Base-by-base conservation (phyloP, 1,140 invertebrate species). In the Drosophila pruinosa region DNA sequence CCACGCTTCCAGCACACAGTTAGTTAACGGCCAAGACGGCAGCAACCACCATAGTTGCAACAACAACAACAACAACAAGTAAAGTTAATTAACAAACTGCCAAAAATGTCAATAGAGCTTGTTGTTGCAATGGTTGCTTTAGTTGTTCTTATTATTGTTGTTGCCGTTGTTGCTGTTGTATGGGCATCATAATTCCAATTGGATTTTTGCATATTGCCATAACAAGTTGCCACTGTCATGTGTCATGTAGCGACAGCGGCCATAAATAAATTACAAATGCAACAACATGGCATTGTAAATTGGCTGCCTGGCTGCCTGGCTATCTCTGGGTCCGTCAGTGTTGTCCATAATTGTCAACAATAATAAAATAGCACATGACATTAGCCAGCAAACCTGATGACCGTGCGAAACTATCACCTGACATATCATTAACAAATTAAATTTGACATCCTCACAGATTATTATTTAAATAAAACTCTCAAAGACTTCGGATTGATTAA, bases 71-170 rank as follows among this genome's bases (percentile, higher is more conserved):
- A 67, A 63, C 57, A 63, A 78, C 71, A 54, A 48, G 63, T 73
- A 78, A 89, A 89, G 83, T 89, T 89, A 89, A 89, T 89, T 89
- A 89, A 89, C 83, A 83, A 89, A 89, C 83, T 89, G 83, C 83
- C 83, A 89, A 89, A 89, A 89, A 83, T 83, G 83, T 89, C 83
- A 85, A 83, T 83, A 68, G 72, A 48, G 56, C 43, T 71, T 75
- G 72, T 58, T 56, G 59, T 36, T 67, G 47, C 12, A 64, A 48
- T 48, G 38, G 67, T 39, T 52, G 59, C 26, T 62, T 62, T 38
- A 48, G 74, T 43, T 70, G 57, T 54, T 50, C 43, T 58, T 59
- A 48, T 58, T 65, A 50, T 17, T 62, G 53, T 14, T 53, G 28
- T 43, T 76, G 57, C 7, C 53, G 54, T 15, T 68, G 56, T 7